These are phyloP conservation scores for Shargacucullia verbasci DNA, from an alignment of 2,888 invertebrate genomes.

Conservation along the genomic window DNA sequence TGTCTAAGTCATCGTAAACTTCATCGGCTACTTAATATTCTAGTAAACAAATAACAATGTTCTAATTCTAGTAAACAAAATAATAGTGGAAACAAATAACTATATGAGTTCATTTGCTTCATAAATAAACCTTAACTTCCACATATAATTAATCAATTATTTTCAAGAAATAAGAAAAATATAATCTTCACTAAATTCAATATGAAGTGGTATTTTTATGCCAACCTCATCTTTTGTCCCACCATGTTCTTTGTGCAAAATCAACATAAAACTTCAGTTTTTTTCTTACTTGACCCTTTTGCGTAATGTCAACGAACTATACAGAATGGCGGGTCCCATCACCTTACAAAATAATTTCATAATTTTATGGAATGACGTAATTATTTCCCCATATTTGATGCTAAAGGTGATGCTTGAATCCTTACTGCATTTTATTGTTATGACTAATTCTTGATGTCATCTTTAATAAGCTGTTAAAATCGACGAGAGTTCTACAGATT, in stretches of 20 bases:
- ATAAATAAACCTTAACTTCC: too few species aligned
- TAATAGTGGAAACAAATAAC: background rate
- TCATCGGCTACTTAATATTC: too few species aligned
- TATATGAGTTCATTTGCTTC: background rate
- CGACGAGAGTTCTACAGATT: too few species aligned
- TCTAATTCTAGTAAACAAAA: background rate
- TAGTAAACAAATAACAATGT: too few species aligned
- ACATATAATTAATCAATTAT: too few species aligned
- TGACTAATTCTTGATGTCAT: slow-evolving; percentile 48
- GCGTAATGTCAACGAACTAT: slow-evolving; percentile 17
- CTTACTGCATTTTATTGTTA: slow-evolving; percentile 27
- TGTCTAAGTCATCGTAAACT: too few species aligned
- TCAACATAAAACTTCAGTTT: background rate
- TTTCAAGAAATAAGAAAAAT: too few species aligned
- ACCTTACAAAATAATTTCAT: slow-evolving; percentile 25
- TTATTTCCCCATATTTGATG: slow-evolving; percentile 10
- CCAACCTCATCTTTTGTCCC: slow-evolving; percentile 1
- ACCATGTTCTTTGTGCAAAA: slow-evolving; percentile 10
- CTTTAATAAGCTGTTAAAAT: slow-evolving; percentile 5
- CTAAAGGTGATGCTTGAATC: slow-evolving; percentile 24
- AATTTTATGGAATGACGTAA: slow-evolving; percentile 30
- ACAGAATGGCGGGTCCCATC: slow-evolving; percentile 7
- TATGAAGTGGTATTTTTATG: too few species aligned
- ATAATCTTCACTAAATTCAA: too few species aligned
- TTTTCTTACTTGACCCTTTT: slow-evolving; percentile 7